Base-by-base conservation (phyloP, 2,113 vertebrate genomes). In the Heterochromis multidens region DNA sequence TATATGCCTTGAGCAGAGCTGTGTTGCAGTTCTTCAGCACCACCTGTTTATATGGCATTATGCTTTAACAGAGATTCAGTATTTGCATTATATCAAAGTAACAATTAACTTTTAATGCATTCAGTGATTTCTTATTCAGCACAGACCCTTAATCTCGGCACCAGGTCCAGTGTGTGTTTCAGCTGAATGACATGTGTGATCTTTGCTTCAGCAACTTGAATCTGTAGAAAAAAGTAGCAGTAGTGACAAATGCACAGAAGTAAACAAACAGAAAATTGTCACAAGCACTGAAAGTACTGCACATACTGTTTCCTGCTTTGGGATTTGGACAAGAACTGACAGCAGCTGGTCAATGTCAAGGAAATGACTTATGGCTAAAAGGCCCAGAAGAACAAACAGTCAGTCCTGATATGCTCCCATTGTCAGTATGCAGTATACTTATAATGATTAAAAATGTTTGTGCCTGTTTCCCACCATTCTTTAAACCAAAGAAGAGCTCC, bases 281-380 rank as follows among this genome's bases (percentile, higher is more conserved):
- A 54, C 19, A 23, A 78, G 21, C 10, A 57, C 74, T 40, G 3
- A 40, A 70, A 56, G 10, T 17, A n/a, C 16, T 49, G 21, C 23
- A 91, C 87, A 1, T 97, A 99, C 98, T 8, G 97, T 98, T 93
- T 99, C 97, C 92, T 99, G 98, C 92, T 99, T 99, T 87, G 98
- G 98, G 93, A 99, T 97, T 95, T 99, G 98, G 76, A 99, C 95
- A 79, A 99, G 96, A 95, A 97, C 96, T 82, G 98, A 99, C 88
- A 99, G 97, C 77, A 99, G 97, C 79, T 99, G 97, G 92, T 99
- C 98, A 74, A 97, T 98, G 89, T 99, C 98, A 88, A 98, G 95
- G 94, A 99, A 99, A 94, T 96, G 97, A 94, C 97, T 96, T 90
- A 99, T 96, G 89, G 97, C 99, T 99, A 87, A 88, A 94, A 94